Conservation (phyloP, 1,140 invertebrate genomes). For the Platyscapa corneri region DNA sequence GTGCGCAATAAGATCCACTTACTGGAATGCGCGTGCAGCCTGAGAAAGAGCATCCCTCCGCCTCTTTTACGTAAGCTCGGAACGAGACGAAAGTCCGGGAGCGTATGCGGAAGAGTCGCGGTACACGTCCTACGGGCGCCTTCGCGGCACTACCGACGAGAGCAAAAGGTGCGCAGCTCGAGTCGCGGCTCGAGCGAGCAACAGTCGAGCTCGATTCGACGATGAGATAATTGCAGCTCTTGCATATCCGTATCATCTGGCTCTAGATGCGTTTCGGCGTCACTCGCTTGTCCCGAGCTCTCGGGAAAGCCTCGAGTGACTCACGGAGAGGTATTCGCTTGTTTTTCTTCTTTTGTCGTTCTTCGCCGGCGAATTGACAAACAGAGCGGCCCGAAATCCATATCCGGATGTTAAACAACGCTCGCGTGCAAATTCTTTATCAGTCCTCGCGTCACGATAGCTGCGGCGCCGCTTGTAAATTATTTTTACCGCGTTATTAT, state of each 20-base stretch:
- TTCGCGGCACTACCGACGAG: background rate
- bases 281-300: background rate
- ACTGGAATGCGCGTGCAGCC: constrained; percentile 61
- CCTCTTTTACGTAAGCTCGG: background rate
- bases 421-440: background rate
- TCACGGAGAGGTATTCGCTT: constrained; percentile 12
- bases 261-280: constrained; percentile 5
- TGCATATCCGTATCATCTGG: background rate
- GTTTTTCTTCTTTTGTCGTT: background rate
- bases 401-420: background rate
- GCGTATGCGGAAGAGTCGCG: background rate
- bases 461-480: no score
- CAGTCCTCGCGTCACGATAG: background rate
- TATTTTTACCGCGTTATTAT: background rate
- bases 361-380: background rate
- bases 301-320: background rate
- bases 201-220: constrained; percentile 34
- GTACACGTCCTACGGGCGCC: background rate
- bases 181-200: background rate
- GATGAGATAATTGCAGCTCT: constrained; percentile 43
- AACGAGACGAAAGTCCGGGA: background rate
- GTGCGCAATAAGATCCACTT: constrained; percentile 47
- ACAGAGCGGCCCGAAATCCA: background rate
- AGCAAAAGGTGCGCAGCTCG: background rate
- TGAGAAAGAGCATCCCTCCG: constrained; percentile 49